Conservation (phyloP, 2,113 vertebrate species). For the Sciurus niger region DNA sequence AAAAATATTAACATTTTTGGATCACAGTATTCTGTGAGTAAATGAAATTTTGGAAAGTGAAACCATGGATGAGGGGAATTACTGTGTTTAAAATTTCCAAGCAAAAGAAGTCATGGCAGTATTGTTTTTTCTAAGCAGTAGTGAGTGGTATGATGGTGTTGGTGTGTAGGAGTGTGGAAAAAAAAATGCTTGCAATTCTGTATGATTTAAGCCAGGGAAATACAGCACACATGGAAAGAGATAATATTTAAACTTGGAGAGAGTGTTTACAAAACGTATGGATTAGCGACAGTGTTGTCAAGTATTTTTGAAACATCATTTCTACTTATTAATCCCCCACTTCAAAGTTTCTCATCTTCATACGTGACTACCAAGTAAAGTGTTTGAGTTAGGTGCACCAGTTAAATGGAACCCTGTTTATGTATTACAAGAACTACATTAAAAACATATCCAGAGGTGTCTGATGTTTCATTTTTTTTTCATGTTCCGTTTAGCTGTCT, state of each 20-base stretch:
- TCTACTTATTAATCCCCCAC: background rate
- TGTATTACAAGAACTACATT: conserved; percentile 82
- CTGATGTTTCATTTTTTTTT: background rate
- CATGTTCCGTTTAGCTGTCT: conserved; percentile 85
- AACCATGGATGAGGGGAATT: rapidly evolving
- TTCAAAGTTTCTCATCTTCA: background rate
- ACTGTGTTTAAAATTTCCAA: conserved; percentile 81
- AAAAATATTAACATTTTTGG: background rate
- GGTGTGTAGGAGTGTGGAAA: background rate
- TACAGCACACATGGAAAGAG: background rate
- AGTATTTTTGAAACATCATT: background rate
- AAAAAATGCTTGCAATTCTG: background rate
- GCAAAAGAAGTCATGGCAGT: conserved; percentile 77
- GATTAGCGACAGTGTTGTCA: background rate
- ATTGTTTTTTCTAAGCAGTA: conserved; percentile 80
- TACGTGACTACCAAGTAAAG: conserved; percentile 81
- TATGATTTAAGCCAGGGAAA: background rate
- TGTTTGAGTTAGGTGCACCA: conserved; percentile 81
- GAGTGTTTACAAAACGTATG: background rate
- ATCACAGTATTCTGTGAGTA: background rate
- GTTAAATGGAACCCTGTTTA: conserved; percentile 84
- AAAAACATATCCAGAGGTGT: conserved; percentile 84
- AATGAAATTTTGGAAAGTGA: background rate
- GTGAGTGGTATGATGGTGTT: background rate
- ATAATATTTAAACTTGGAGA: background rate